Conservation (phyloP, 2,888 invertebrate genomes). For the Amiota communis region DNA sequence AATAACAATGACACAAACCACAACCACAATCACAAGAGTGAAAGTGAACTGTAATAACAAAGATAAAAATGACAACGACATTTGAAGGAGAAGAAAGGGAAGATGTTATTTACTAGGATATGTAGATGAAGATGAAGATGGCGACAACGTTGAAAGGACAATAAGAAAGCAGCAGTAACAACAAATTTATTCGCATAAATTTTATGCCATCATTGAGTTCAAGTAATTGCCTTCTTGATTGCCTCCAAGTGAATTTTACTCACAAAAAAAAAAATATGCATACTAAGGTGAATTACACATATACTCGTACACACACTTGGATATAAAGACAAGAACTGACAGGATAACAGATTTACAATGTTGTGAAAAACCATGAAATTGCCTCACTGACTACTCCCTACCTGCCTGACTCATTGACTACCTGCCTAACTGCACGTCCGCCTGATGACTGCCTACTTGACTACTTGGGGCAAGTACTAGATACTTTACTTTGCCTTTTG, state of each 20-base stretch:
- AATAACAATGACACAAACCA: not conserved
- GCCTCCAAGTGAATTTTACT: slow-evolving; percentile 11
- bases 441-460: not conserved
- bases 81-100: not conserved
- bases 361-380: too few relatives aligned
- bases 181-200: slow-evolving; percentile 16
- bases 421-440: not conserved
- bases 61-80: not conserved
- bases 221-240: slow-evolving; percentile 27
- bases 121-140: not conserved
- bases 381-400: too few relatives aligned
- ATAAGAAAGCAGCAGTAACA: not conserved
- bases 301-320: not conserved
- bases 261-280: slow-evolving; percentile 7
- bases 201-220: slow-evolving; percentile 5
- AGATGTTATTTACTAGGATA: not conserved
- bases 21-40: not conserved
- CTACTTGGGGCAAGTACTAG: too few relatives aligned
- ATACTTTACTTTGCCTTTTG: not conserved
- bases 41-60: not conserved
- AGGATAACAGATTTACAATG: too few relatives aligned
- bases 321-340: too few relatives aligned
- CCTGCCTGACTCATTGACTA: too few relatives aligned
- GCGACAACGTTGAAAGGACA: too few relatives aligned
- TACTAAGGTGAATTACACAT: not conserved